These are phyloP conservation scores for Chrysolina americana DNA, from an alignment of 2,888 invertebrate genomes.

Conservation along the genomic window DNA sequence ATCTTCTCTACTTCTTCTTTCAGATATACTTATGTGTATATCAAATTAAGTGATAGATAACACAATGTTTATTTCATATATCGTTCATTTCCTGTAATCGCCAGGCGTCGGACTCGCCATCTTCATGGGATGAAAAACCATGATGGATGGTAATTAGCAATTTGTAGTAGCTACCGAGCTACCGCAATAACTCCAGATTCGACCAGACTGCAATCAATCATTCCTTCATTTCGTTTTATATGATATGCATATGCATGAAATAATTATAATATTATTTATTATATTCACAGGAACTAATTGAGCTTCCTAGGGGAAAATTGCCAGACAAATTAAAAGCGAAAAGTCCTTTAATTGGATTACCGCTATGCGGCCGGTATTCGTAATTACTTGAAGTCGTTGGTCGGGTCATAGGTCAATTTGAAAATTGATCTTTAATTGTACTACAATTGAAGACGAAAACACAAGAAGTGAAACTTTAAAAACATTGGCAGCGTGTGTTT, in stretches of 20 bases:
- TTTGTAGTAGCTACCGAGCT: conserved; percentile 36
- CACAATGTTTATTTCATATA: conserved; percentile 3
- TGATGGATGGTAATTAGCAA: conserved; percentile 37
- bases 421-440: conserved; percentile 8
- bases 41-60: not conserved
- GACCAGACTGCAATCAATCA: conserved; percentile 26
- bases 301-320: conserved; percentile 12
- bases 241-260: conserved; percentile 25
- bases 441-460: not conserved
- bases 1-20: too few species aligned
- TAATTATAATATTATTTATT: conserved; percentile 20
- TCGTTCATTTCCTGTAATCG: conserved; percentile 2
- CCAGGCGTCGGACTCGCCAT: conserved; percentile 17
- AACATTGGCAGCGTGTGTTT: too few species aligned
- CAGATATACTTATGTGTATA: too few species aligned
- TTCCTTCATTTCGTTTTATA: conserved; percentile 29
- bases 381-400: conserved; percentile 15
- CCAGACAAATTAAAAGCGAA: conserved; percentile 14
- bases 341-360: not conserved
- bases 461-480: too few species aligned
- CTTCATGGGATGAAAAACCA: conserved; percentile 20
- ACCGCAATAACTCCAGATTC: conserved; percentile 31
- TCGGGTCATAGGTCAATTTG: conserved; percentile 20
- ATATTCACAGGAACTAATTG: conserved; percentile 17
- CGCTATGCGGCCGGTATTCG: not conserved